phyloP scores from a whole-genome alignment of 2,113 vertebrate genomes.

The Brachyistius frenatus region DNA sequence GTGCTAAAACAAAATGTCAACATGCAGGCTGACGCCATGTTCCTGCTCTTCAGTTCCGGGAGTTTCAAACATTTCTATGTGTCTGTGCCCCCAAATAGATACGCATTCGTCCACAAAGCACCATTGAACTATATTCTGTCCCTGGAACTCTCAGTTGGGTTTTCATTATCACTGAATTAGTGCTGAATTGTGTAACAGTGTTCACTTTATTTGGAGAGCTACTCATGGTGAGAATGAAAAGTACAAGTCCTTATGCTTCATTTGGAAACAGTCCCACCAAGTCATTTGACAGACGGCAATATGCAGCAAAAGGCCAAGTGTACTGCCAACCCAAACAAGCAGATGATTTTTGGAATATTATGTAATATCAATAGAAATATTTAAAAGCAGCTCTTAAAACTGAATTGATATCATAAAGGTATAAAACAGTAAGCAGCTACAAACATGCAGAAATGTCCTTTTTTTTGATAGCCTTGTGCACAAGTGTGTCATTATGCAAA shows the following conservation, averaged over 20 bases:
- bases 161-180: conserved; percentile 16
- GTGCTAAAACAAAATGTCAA: conserved; percentile 62
- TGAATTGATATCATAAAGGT: not conserved
- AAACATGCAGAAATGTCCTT: not conserved
- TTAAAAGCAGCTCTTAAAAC: not conserved
- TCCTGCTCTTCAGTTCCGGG: conserved; percentile 24
- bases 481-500: too few species aligned
- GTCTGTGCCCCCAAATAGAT: conserved; percentile 16
- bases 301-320: conserved; percentile 22
- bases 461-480: not conserved
- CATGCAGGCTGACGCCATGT: conserved; percentile 22
- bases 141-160: not conserved
- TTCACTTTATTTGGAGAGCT: conserved; percentile 30
- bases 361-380: conserved; percentile 1
- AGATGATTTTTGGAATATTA: conserved; percentile 6
- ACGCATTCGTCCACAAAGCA: conserved; percentile 3
- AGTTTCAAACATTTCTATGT: conserved; percentile 28
- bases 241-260: conserved; percentile 39
- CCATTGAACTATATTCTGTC: conserved; percentile 3
- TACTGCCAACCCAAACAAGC: not conserved
- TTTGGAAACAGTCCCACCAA: conserved; percentile 30
- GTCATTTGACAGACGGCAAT: conserved; percentile 26
- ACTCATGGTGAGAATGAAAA: conserved; percentile 9
- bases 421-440: not conserved
- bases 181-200: conserved; percentile 7